Base-by-base conservation (phyloP, 2,797 vertebrate genomes). In the Geotrypetes seraphini region DNA sequence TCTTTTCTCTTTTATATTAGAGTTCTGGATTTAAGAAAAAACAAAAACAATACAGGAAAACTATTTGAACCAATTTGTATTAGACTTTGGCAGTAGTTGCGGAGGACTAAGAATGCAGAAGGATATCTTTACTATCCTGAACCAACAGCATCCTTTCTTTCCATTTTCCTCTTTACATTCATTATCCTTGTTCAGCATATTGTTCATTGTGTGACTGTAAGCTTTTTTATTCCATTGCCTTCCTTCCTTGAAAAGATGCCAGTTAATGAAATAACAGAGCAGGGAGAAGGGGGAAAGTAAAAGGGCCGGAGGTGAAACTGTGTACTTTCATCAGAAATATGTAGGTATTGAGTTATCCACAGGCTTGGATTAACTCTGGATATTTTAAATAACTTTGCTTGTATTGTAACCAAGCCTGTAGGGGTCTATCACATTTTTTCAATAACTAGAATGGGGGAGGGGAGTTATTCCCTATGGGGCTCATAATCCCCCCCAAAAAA, bases 241-340 rank as follows among this genome's bases (percentile, higher is more conserved):
- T 34, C 46, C 6, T 29, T 34, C 29, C 31, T 34, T 50, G 60
- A 55, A 60, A 36, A 21, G n/a, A n/a, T n/a, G n/a, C n/a, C n/a
- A 43, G 10, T n/a, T 43, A 40, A 7, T 22, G 32, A 47, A 43
- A 17, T 39, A 36, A 35, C 27, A 43, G n/a, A 56, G 22, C 47
- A 34, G 3, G 29, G 24, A 15, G 31, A 53, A 28, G 39, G 26
- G 12, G 35, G 5, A 18, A 49, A n/a, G n/a, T n/a, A n/a, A n/a
- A n/a, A n/a, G n/a, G n/a, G n/a, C n/a, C n/a, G n/a, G n/a, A n/a
- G n/a, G n/a, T n/a, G n/a, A n/a, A n/a, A n/a, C n/a, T n/a, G n/a
- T n/a, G 8, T 29, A 20, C 21, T 31, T 47, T 42, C 19, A 44
- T 31, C 29, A 1, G 2, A 48, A 42, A 1, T 16, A 28, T 53